Evolutionary conservation across 2,797 vertebrate genomes (phyloP).

Genomic region (Enteromius trimaculatus): DNA sequence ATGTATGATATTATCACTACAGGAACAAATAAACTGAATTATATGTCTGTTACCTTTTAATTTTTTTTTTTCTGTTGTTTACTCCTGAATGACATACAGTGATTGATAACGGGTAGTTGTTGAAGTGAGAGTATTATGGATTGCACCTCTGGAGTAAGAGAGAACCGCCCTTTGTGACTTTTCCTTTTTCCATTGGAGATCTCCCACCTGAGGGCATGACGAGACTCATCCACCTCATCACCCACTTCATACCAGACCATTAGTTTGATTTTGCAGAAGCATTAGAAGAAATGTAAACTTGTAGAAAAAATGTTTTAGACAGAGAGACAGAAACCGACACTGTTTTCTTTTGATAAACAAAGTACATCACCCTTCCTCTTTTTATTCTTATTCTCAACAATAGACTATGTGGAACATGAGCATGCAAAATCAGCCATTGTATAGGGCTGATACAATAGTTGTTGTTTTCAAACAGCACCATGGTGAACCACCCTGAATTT

Average conservation of each 20-base stretch:
- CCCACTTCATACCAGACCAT: not conserved
- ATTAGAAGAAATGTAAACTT: not conserved
- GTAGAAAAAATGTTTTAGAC: not conserved
- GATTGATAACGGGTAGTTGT: not conserved
- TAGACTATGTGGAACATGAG: conserved; percentile 13
- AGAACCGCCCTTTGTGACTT: not conserved
- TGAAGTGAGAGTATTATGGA: not conserved
- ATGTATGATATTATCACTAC: not conserved
- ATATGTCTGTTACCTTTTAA: not conserved
- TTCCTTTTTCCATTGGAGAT: not conserved
- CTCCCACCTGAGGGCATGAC: not conserved
- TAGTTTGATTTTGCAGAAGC: not conserved
- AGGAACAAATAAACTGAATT: conserved; percentile 5
- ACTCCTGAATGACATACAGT: not conserved
- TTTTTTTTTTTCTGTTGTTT: not conserved
- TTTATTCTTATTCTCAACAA: not conserved
- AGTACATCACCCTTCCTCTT: not conserved
- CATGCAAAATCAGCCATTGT: conserved; percentile 13
- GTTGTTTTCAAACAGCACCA: conserved; percentile 62
- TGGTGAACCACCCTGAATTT: conserved; percentile 84
- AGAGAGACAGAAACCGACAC: not conserved
- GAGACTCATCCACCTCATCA: not conserved
- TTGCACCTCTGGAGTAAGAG: not conserved
- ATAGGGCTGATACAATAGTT: not conserved
- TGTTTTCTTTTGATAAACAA: not conserved